Base-by-base conservation (phyloP, 2,113 vertebrate genomes). In the Isurus oxyrinchus region DNA sequence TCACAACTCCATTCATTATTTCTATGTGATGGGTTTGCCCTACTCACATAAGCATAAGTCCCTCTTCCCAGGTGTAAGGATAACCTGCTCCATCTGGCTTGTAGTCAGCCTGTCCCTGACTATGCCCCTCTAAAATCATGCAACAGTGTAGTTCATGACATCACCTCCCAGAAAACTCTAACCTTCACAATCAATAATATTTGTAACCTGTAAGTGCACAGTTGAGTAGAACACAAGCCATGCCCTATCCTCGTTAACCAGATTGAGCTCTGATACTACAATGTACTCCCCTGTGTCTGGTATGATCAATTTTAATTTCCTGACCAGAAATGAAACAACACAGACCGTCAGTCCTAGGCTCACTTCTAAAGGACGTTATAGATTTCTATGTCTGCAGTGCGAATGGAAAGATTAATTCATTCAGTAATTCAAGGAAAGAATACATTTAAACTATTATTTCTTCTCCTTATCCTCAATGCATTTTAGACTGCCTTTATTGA, bases 261-360 rank as follows among this genome's bases (percentile, higher is more conserved):
- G 96, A 97, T 76, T 97, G 97, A 98, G 97, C 97, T 97, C 97
- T 96, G 97, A 97, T 97, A 97, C 97, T 96, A 96, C 95, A 96
- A 96, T 91, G 88, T 95, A 97, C 96, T 98, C 98, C 97, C 98
- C 97, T 88, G 97, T 97, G 98, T 96, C 97, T 97, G 93, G 96
- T 72, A 53, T 97, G 97, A 98, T 98, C 98, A 98, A 98, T 98
- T 98, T 97, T 97, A 97, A 98, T 98, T 98, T 98, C 96, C 97
- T 97, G 97, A 96, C 96, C 97, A 97, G 96, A 97, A 97, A 98
- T 97, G 97, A 97, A 97, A 97, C 97, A 97, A 97, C 6, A 55
- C 96, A 97, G 96, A 84, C 96, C 96, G 97, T 97, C 96, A 97
- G 97, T 98, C 97, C 97, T 61, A 2, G 97, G 98, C 97, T 97